phyloP scores from a whole-genome alignment of 35 echinoderm and acorn worm genomes.

The Patiria miniata region DNA sequence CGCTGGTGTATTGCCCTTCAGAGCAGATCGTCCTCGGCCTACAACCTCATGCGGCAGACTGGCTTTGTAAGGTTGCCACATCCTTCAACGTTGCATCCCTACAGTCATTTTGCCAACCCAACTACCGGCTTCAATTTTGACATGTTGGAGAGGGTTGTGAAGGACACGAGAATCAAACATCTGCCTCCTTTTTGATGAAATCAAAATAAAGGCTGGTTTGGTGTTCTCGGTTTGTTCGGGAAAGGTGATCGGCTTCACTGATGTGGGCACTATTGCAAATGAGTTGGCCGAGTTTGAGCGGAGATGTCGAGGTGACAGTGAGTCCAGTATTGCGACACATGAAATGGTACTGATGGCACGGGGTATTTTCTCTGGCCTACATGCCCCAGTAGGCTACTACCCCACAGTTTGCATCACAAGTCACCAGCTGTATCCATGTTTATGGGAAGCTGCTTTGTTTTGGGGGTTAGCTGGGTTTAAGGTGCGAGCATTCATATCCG shows the following conservation, averaged over 20 bases:
- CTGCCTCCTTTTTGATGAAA: conserved; percentile 45
- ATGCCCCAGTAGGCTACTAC: conserved; percentile 45
- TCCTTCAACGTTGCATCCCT: conserved; percentile 37
- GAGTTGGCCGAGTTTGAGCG: conserved; percentile 21
- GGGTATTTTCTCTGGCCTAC: conserved; percentile 14
- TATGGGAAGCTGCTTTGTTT: background rate
- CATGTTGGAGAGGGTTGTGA: background rate
- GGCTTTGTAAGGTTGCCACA: conserved; percentile 46
- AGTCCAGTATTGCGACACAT: conserved; percentile 44
- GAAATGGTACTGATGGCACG: conserved; percentile 40
- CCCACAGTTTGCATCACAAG: background rate
- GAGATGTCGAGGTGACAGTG: background rate
- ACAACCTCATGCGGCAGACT: conserved; percentile 44
- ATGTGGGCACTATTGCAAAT: conserved; percentile 19
- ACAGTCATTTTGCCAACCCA: conserved; percentile 27
- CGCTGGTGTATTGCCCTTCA: conserved; percentile 51
- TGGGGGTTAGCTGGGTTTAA: conserved; percentile 21
- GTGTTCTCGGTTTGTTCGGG: conserved; percentile 48
- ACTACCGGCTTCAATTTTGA: conserved; percentile 18
- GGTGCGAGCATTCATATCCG: background rate
- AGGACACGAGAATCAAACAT: conserved; percentile 24
- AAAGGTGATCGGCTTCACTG: conserved; percentile 36
- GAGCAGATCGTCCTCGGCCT: conserved; percentile 41
- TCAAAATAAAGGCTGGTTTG: conserved; percentile 45
- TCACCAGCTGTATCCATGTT: conserved; percentile 1